Evolutionary conservation across 2,888 invertebrate species (phyloP), one percentile per base, ranked within the genome.

Genomic region (Gymnocheta viridis): DNA sequence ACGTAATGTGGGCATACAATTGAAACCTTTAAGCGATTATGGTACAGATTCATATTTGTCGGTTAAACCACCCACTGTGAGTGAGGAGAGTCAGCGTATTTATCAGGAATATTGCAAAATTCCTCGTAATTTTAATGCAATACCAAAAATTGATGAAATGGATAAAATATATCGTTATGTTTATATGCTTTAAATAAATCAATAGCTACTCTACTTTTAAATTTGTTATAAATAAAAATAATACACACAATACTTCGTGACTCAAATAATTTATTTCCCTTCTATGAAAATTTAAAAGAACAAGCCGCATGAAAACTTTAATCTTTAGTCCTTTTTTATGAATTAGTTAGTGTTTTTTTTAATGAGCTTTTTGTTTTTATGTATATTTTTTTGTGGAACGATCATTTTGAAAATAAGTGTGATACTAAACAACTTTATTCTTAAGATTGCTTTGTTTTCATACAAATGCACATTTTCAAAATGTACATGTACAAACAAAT

Each of bases 101-200:
- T 92, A 92, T 85, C 87, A 87, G 32, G 90, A 91, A 27, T 91
- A 91, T 72, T 89, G 91, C 6, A 89, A 90, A 47, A 88, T 86
- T 9, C 88, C 89, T 1, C 86, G 88, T 1, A 89, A 88, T 44
- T 91, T 91, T 29, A 89, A 88, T 85, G 86, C 87, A 0, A 87
- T 90, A 3, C 90, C 90, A n/a, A 89, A 88, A 64, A 86, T 91
- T 29, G 88, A 90, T 19, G 90, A 91, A 54, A 88, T 87, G 38
- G 87, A 87, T 83, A 86, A 87, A 24, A 85, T 91, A 5, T 88
- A 88, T 85, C 87, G 82, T 17, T 91, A 91, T 79, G 87, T 90
- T 17, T 89, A 89, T 79, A 88, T 86, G 87, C 86, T 89, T 7
- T 86, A 78, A 84, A 27, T 1, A 49, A 66, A 24, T 78, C 66